Evolutionary conservation across 1,140 invertebrate genomes (phyloP).

Genomic region (Eriocheir sinensis): DNA sequence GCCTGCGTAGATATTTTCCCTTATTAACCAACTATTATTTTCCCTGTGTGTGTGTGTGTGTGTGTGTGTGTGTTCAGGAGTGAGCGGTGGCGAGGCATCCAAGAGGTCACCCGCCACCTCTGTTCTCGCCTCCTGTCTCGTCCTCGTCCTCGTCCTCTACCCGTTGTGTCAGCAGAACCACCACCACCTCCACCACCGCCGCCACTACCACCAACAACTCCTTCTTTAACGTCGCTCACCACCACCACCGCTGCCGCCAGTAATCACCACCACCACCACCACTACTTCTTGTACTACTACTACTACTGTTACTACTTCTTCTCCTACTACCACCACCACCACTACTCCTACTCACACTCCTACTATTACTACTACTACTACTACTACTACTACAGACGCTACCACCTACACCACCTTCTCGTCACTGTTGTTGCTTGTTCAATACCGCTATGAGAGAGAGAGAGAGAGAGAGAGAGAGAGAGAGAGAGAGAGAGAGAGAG

Average conservation of each 20-base stretch:
- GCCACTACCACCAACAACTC: not conserved
- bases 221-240: not conserved
- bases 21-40: not conserved
- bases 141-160: not conserved
- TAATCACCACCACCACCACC: not conserved
- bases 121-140: not conserved
- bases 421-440: slow-evolving; percentile 13
- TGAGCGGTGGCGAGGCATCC: not conserved
- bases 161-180: not conserved
- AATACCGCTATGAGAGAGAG: not conserved
- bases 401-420: not conserved
- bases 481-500: not conserved
- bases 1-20: no score
- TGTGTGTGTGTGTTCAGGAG: not conserved
- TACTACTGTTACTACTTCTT: not conserved
- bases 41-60: not conserved
- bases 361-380: not conserved
- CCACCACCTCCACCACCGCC: not conserved
- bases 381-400: not conserved
- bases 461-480: not conserved
- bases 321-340: not conserved
- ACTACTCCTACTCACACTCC: not conserved
- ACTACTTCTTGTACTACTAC: not conserved
- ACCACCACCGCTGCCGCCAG: not conserved
- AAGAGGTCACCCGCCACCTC: not conserved